A percentile compares a stretch with the other conserved stretches of the same genome.
These are phyloP conservation scores for Coregonus sp. DNA, from an alignment of 2,797 vertebrate species.

Conservation along the genomic window DNA sequence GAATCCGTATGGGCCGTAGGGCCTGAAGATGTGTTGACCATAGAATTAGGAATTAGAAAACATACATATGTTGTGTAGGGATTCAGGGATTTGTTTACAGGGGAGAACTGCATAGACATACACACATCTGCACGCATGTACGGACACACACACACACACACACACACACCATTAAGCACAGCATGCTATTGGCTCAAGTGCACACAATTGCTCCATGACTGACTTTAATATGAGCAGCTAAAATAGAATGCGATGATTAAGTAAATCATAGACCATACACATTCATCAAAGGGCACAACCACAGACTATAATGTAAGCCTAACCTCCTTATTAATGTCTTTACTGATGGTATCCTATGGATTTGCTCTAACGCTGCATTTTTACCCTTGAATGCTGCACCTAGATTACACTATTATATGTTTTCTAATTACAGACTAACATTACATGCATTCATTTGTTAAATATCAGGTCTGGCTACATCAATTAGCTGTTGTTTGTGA, in stretches of 20 bases:
- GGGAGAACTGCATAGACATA: no score
- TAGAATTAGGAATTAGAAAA: no score
- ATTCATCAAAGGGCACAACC: constrained; percentile 1
- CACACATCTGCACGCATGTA: background rate
- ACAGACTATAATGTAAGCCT: background rate
- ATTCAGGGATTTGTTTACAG: no score
- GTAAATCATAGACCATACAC: background rate
- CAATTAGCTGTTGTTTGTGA: background rate
- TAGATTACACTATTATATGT: no score
- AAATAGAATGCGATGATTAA: background rate
- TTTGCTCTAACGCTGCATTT: background rate
- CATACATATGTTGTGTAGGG: no score
- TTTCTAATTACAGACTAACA: background rate
- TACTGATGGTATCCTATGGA: background rate
- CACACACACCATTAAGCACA: constrained; percentile 2
- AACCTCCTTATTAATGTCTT: background rate
- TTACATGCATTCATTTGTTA: background rate
- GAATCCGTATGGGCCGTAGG: no score
- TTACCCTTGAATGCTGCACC: background rate
- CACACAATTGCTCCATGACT: constrained; percentile 9
- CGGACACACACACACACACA: no score
- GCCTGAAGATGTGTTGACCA: no score
- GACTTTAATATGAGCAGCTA: background rate
- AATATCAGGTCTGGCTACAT: background rate
- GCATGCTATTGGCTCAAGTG: constrained; percentile 4